Evolutionary conservation across 2,888 invertebrate species (phyloP).

Genomic region (Mesorhabditis spiculigera): DNA sequence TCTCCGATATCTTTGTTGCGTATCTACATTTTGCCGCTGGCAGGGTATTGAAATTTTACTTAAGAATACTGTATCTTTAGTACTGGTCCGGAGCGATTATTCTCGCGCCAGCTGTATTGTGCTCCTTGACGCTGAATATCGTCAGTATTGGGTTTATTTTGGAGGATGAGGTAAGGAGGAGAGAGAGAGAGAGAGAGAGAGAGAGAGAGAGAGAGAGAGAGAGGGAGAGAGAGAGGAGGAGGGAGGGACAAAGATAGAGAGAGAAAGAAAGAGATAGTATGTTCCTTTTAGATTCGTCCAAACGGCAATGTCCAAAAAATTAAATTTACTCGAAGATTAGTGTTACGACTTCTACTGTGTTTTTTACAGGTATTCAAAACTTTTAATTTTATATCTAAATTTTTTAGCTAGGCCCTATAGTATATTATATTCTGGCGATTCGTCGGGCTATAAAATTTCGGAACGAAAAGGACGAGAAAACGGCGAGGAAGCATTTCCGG

Average conservation of each 20-base stretch:
- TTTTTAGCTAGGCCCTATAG: background rate
- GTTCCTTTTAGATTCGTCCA: too few species aligned
- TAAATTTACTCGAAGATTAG: too few species aligned
- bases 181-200: too few species aligned
- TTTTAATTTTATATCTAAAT: too few species aligned
- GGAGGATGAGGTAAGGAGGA: background rate
- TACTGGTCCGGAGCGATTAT: background rate
- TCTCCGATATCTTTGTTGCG: conserved; percentile 29
- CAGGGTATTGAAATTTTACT: conserved; percentile 19
- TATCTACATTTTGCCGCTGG: conserved; percentile 26
- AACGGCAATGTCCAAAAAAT: too few species aligned
- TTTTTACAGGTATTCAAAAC: too few species aligned
- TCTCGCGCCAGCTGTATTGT: background rate
- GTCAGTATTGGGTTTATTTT: background rate
- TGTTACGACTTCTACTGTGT: too few species aligned
- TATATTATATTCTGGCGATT: background rate
- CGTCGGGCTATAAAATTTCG: background rate
- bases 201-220: too few species aligned
- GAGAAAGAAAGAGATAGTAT: too few species aligned
- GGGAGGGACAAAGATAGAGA: too few species aligned
- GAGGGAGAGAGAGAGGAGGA: too few species aligned
- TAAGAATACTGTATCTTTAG: background rate
- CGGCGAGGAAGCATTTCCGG: conserved; percentile 1
- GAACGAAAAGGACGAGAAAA: background rate
- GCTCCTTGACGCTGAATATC: background rate